Percentiles rank a stretch among this genome's conserved stretches.
phyloP scores from a whole-genome alignment of 2,888 invertebrate genomes.

The Idaea biselata region DNA sequence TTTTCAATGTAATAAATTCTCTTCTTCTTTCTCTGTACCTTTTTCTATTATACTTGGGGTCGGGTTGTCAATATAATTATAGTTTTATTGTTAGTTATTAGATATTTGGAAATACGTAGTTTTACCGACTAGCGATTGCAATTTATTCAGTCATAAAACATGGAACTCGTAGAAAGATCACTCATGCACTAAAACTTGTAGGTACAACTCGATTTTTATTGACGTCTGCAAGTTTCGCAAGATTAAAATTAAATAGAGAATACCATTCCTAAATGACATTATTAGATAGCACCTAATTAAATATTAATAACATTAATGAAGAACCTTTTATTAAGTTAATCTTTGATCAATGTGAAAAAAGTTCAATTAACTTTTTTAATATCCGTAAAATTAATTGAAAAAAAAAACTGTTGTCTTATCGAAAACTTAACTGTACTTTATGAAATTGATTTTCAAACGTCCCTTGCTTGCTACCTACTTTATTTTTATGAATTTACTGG shows the following conservation, averaged over 20 bases:
- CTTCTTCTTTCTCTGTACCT: no score
- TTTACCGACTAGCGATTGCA: no score
- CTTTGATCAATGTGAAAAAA: constrained; percentile 23
- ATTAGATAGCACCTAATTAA: background rate
- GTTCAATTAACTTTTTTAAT: constrained; percentile 32
- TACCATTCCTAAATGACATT: background rate
- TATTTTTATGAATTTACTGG: constrained; percentile 2
- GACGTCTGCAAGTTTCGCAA: no score
- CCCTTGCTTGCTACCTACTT: background rate
- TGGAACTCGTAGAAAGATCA: no score
- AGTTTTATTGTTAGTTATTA: no score
- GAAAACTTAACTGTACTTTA: background rate
- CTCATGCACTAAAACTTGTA: no score
- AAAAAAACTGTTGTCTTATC: background rate
- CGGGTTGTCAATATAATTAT: no score
- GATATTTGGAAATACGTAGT: no score
- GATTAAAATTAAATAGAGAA: background rate
- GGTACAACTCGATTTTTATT: no score
- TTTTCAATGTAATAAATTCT: background rate
- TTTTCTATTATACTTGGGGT: no score
- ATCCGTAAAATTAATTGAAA: background rate
- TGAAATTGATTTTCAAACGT: background rate
- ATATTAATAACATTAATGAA: background rate
- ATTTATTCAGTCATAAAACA: no score
- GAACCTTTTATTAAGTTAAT: background rate